Evolutionary conservation across 2,797 vertebrate species (phyloP).

Genomic region (Channallabes apus): DNA sequence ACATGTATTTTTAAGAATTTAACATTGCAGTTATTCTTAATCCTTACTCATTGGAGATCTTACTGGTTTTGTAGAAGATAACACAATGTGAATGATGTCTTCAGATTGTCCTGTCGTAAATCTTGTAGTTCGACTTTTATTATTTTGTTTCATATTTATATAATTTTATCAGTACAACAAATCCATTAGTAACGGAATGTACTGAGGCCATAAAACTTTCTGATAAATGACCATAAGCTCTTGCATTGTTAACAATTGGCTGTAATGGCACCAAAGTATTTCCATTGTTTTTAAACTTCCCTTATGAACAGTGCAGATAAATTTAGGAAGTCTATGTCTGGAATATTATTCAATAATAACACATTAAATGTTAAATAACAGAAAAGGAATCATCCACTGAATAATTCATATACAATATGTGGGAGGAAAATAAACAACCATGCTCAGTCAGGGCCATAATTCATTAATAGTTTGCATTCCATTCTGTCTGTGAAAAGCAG

Average conservation of each 20-base stretch:
- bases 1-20: not conserved
- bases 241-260: not conserved
- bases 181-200: not conserved
- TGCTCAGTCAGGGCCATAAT: slow-evolving; percentile 61
- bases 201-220: not conserved
- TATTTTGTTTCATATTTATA: not conserved
- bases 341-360: slow-evolving; percentile 70
- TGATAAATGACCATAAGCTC: not conserved
- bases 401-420: slow-evolving; percentile 71
- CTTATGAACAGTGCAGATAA: slow-evolving; percentile 64
- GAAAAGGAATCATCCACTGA: slow-evolving; percentile 63
- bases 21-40: not conserved
- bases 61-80: not conserved
- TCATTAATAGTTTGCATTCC: slow-evolving; percentile 71
- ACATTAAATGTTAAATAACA: slow-evolving; percentile 75
- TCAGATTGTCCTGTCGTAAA: not conserved
- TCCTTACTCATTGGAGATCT: not conserved
- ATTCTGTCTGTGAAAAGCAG: slow-evolving; percentile 66
- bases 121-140: not conserved
- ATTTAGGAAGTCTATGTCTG: slow-evolving; percentile 64
- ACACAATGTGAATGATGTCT: not conserved
- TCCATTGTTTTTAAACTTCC: slow-evolving; percentile 60
- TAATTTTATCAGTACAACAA: not conserved
- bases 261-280: slow-evolving; percentile 55
- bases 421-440: slow-evolving; percentile 69